These are phyloP conservation scores for Sturnus vulgaris DNA, from an alignment of 2,113 vertebrate genomes.

Conservation along the genomic window DNA sequence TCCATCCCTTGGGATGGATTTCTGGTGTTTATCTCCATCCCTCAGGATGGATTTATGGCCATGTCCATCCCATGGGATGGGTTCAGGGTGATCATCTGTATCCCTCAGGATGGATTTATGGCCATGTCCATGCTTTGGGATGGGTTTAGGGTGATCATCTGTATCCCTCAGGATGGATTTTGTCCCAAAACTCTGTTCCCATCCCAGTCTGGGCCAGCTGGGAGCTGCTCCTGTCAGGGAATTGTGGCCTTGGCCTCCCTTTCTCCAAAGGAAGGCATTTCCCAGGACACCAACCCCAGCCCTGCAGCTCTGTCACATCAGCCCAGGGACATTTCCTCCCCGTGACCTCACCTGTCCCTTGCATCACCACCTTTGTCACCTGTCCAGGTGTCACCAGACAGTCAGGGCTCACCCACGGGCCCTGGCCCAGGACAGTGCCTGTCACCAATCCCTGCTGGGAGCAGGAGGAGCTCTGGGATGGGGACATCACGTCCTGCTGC, in stretches of 20 bases:
- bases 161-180: not conserved
- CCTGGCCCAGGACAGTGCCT: not conserved
- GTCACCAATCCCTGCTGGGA: not conserved
- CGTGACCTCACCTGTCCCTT: not conserved
- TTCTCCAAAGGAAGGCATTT: not conserved
- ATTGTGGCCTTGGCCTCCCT: not conserved
- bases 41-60: accelerated
- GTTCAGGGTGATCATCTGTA: accelerated
- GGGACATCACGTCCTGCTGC: not conserved
- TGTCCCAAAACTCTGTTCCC: accelerated
- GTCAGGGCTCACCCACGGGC: not conserved
- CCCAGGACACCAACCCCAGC: not conserved
- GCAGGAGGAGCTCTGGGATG: not conserved
- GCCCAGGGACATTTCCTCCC: not conserved
- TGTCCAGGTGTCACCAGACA: not conserved
- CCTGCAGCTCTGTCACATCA: not conserved
- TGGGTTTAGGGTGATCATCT: not conserved
- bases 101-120: not conserved
- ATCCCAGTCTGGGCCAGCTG: not conserved
- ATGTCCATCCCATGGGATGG: accelerated
- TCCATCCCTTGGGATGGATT: not conserved
- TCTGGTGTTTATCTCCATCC: not conserved
- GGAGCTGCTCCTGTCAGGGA: accelerated
- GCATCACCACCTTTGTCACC: not conserved
- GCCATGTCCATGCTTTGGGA: too few species aligned